These are phyloP conservation scores for Apis cerana DNA, from an alignment of 1,140 invertebrate species.

Conservation along the genomic window DNA sequence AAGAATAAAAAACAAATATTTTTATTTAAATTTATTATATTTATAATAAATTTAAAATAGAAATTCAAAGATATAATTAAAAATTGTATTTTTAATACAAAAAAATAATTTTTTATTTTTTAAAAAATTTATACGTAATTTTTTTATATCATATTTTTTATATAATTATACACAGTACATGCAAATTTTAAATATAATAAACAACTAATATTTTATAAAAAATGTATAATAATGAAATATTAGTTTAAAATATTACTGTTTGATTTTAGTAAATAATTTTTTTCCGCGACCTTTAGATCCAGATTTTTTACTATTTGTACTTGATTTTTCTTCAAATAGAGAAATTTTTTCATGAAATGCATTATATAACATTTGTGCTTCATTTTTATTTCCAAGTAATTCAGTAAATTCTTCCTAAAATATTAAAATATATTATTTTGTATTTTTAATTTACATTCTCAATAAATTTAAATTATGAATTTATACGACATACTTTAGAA, in stretches of 20 bases:
- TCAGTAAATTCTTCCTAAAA: constrained; percentile 84
- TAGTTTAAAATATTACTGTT: constrained; percentile 52
- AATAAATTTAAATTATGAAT: neutral
- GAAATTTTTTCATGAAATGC: constrained; percentile 84
- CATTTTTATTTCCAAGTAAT: constrained; percentile 85
- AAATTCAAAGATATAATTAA: neutral
- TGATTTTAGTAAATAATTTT: constrained; percentile 73
- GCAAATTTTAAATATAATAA: constrained; percentile 14
- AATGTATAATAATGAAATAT: neutral
- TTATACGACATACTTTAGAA: constrained; percentile 78
- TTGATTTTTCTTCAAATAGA: constrained; percentile 74
- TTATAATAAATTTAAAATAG: neutral
- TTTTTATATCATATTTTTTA: constrained; percentile 23
- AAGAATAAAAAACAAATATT: constrained; percentile 12
- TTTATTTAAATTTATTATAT: neutral
- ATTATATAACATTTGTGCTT: constrained; percentile 83
- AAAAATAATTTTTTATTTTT: constrained; percentile 4
- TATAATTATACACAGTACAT: neutral
- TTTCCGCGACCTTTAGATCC: constrained; percentile 69
- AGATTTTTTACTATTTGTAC: constrained; percentile 33
- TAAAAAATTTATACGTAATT: constrained; percentile 8
- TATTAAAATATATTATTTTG: constrained; percentile 27
- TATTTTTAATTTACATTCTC: constrained; percentile 21
- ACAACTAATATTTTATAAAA: neutral
- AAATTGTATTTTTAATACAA: neutral